phyloP scores from a whole-genome alignment of 2,888 invertebrate species.

The Folsomia candida region DNA sequence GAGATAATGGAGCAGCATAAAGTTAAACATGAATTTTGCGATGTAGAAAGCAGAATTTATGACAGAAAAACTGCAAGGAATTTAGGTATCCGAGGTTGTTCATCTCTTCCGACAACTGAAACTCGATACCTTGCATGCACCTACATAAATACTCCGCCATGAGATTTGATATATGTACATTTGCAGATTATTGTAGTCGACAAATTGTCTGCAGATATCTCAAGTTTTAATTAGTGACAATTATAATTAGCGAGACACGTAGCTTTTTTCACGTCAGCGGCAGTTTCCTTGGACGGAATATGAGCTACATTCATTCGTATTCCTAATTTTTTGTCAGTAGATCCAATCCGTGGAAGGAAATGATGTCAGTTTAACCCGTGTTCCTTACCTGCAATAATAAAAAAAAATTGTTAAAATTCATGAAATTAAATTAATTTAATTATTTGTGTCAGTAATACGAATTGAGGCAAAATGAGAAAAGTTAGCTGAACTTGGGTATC shows the following conservation, averaged over 20 bases:
- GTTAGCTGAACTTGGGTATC: slow-evolving; percentile 2
- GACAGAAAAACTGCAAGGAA: background rate
- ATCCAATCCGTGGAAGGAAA: too few relatives aligned
- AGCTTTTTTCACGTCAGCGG: too few relatives aligned
- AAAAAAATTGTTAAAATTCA: slow-evolving; percentile 2
- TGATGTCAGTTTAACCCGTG: background rate
- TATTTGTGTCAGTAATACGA: background rate
- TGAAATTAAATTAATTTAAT: background rate
- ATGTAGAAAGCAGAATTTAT: background rate
- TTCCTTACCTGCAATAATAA: slow-evolving; percentile 10
- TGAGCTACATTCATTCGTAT: too few relatives aligned
- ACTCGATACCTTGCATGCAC: too few relatives aligned
- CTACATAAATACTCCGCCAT: too few relatives aligned
- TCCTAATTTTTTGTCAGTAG: too few relatives aligned
- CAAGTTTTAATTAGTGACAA: too few relatives aligned
- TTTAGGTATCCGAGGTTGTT: background rate
- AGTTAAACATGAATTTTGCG: background rate
- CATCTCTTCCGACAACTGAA: background rate
- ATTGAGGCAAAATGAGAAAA: background rate
- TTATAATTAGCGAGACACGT: too few relatives aligned
- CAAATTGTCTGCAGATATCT: too few relatives aligned
- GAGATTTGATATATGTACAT: too few relatives aligned
- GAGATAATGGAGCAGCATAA: background rate
- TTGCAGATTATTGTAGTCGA: too few relatives aligned
- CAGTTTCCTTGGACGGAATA: too few relatives aligned